Evolutionary conservation across 2,797 vertebrate species (phyloP), one percentile per base, ranked within the genome.

Genomic region (Cirrhinus molitorella): DNA sequence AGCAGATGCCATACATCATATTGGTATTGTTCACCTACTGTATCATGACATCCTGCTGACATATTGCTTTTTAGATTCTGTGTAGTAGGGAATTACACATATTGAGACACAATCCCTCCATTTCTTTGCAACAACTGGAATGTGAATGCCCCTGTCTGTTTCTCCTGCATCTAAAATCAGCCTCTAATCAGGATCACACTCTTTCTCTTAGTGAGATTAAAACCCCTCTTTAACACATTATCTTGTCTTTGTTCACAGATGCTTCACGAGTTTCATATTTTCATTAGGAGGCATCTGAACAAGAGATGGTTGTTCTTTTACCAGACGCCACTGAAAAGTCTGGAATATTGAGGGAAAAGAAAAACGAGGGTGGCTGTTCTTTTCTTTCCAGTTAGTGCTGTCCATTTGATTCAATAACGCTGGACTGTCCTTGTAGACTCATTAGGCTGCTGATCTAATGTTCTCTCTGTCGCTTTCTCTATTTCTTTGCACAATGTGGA

Each of bases 401-500:
- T 81, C 63, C 84, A 88, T 91, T 93, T 91, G 90, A 89, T 92
- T 91, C 88, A 90, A 86, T 87, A 87, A 92, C 89, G 90, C 87
- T 71, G 79, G 87, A 89, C 85, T 80, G 14, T 87, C 79, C 65
- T 75, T 81, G 88, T 90, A 82, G 66, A 76, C 85, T 90, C 88
- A 89, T 92, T 91, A 90, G 21, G 25, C 37, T 88, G 82, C 88
- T 80, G 87, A 85, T 43, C 63, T 59, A 76, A 83, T 59, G 55
- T 67, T 79, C 61, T 77, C 65, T 86, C 72, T 79, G 72, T 40
- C 83, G 65, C 83, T 67, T 59, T 59, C 55, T 63, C 72, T 83
- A 78, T 55, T 45, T 74, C n/a, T 59, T 17, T 13, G 67, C 79
- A 57, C 66, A 68, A n/a, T 67, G 21, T 66, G 70, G 61, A 81